These are phyloP conservation scores for Pholis gunnellus DNA, from an alignment of 2,113 vertebrate genomes.

Conservation along the genomic window DNA sequence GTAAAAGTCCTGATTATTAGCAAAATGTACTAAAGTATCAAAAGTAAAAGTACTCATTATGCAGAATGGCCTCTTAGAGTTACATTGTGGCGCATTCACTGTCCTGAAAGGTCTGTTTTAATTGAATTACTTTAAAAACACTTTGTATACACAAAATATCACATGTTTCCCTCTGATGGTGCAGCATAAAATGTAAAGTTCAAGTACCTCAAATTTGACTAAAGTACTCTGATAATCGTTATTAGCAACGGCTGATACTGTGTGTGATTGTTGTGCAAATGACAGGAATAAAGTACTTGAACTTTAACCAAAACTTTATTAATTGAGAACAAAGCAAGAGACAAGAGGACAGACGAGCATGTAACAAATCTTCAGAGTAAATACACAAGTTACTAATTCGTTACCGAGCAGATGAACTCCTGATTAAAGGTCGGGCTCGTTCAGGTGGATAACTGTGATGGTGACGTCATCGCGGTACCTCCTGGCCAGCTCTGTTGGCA, in stretches of 20 bases:
- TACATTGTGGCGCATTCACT: too few species aligned
- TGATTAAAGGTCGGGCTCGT: constrained; percentile 51
- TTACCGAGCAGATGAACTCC: neutral
- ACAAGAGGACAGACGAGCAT: neutral
- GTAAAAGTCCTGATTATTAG: neutral
- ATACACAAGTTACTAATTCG: neutral
- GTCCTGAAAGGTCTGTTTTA: too few species aligned
- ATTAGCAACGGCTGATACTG: neutral
- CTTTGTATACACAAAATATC: too few species aligned
- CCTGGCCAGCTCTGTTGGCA: constrained; percentile 71
- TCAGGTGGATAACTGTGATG: constrained; percentile 75
- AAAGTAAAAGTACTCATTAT: too few species aligned
- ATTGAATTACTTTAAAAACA: too few species aligned
- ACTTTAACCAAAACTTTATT: neutral
- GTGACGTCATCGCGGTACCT: constrained; percentile 81
- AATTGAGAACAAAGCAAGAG: too few species aligned
- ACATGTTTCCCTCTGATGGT: too few species aligned
- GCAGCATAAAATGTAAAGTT: neutral
- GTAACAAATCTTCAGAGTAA: neutral
- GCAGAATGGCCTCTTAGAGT: too few species aligned
- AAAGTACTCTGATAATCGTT: neutral
- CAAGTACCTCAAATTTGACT: neutral
- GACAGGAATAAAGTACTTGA: too few species aligned
- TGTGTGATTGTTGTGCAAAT: too few species aligned
- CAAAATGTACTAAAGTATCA: too few species aligned